Evolutionary conservation across 37 sponge, comb jelly and placozoan species (phyloP).

Genomic region (Eunapius fragilis): DNA sequence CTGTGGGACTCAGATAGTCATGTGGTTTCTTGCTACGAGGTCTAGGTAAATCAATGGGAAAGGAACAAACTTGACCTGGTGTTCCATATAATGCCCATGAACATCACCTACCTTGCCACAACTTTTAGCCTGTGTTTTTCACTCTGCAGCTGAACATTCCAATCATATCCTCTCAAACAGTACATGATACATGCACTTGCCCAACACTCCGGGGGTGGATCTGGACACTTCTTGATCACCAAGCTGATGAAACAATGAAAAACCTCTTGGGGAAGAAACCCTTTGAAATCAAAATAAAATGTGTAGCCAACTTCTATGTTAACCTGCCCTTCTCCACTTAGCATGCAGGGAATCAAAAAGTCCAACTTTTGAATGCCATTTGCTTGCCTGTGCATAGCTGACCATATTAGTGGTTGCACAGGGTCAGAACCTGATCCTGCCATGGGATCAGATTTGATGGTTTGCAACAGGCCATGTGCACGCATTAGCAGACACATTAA

Average conservation of each 20-base stretch:
- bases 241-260: constrained; percentile 38
- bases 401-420: too few species aligned
- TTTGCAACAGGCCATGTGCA: constrained; percentile 52
- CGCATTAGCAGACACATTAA: constrained; percentile 44
- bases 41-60: background rate
- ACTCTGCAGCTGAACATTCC: background rate
- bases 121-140: background rate
- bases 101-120: background rate
- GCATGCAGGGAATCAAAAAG: constrained; percentile 41
- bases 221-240: background rate
- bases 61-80: too few species aligned
- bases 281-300: constrained; percentile 52
- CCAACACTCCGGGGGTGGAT: background rate
- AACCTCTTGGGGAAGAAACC: constrained; percentile 61
- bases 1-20: background rate
- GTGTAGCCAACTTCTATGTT: background rate
- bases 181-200: background rate
- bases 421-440: too few species aligned
- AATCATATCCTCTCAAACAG: background rate
- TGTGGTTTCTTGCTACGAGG: background rate
- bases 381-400: too few species aligned
- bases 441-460: background rate
- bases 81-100: background rate
- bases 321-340: background rate
- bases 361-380: too few species aligned